Percentiles rank a stretch among this genome's conserved stretches.
Conservation (phyloP, 2,113 vertebrate genomes). For the Glaucidium brasilianum region DNA sequence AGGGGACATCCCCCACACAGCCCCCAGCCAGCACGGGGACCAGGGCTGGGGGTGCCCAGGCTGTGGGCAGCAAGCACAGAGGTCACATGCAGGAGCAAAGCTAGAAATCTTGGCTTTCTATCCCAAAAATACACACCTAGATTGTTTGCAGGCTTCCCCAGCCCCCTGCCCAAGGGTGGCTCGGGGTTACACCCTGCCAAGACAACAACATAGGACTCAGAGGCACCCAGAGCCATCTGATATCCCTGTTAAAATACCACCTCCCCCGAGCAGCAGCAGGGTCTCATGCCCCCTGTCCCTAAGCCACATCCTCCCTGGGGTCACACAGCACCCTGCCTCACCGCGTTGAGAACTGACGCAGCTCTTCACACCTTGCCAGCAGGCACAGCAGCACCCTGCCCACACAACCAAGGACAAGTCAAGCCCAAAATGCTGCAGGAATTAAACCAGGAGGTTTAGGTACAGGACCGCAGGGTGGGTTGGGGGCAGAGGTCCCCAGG, state of each 20-base stretch:
- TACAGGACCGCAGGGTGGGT: not conserved
- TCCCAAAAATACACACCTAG: not conserved
- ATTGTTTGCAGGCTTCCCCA: not conserved
- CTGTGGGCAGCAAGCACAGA: not conserved
- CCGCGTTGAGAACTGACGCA: fast-evolving
- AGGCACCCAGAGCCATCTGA: fast-evolving
- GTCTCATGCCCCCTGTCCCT: not conserved
- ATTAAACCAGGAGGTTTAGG: not conserved
- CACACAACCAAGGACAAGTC: fast-evolving
- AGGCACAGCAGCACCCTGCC: not conserved
- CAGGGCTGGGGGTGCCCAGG: not conserved
- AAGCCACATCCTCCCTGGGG: fast-evolving
- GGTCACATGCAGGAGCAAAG: fast-evolving
- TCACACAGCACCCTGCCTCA: fast-evolving
- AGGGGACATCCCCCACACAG: not conserved
- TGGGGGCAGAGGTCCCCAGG: not conserved
- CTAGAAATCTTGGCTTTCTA: not conserved
- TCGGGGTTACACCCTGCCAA: not conserved
- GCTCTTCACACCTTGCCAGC: not conserved
- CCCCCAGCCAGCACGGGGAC: not conserved
- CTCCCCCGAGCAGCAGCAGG: no score
- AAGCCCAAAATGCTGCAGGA: not conserved
- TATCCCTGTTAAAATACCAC: not conserved
- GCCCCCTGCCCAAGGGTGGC: not conserved
- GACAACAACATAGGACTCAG: fast-evolving